Base-by-base conservation (phyloP, 1,140 invertebrate genomes). In the Saccostrea cuccullata region DNA sequence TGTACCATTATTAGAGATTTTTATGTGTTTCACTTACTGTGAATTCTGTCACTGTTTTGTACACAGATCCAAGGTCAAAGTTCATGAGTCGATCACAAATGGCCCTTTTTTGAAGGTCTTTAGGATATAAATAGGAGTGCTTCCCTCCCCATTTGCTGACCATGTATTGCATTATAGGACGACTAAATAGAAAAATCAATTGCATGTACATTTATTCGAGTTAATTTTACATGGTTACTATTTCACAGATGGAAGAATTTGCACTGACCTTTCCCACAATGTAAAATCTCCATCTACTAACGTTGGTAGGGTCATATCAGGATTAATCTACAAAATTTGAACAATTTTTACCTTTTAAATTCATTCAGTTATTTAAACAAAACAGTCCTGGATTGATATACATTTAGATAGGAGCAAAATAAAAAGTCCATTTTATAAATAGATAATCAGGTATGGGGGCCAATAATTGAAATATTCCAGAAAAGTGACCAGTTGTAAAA, bases 161-260 rank as follows among this genome's bases (percentile, higher is more conserved):
- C 55, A 94, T 67, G 86, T 94, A 94, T 0, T 92, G 92, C 91
- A 92, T 93, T 15, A 94, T 94, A 11, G 93, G 93, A 13, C 93
- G 93, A 87, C 90, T 91, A 83, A 4, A 86, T 87, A 58, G 17
- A 30, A 40, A 82, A 82, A 30, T 36, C 15, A 47, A 30, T 82
- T 15, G 26, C 26, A 9, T 30, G 15, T 30, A 82, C 40, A 55
- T 8, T 17, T 55, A 23, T 84, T 26, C 17, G 30, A 77, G 11
- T 30, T 77, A 30, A 36, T 26, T 77, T 15, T 30, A 77, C 12
- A 30, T 36, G 15, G 26, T 77, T 77, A 4, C 4, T 20, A 11
- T 13, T 55, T 12, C 30, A 26, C 30, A 77, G 0, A 9, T 47
- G 47, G 30, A 6, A 36, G 12, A 77, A 30, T 4, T 36, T 77